Evolutionary conservation across 2,888 invertebrate genomes (phyloP).

Genomic region (Limnephilus rhombicus): DNA sequence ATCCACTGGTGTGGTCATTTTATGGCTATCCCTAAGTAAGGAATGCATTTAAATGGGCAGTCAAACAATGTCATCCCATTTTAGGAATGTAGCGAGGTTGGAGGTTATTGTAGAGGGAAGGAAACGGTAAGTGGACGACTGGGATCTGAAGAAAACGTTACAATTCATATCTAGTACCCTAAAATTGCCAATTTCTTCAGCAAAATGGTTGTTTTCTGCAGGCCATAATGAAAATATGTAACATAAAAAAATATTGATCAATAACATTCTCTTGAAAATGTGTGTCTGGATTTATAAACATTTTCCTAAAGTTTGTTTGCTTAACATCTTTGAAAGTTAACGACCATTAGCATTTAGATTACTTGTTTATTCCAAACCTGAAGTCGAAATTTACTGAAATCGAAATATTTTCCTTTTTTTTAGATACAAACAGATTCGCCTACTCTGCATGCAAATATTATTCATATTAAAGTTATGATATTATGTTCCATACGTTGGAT

Average conservation of each 20-base stretch:
- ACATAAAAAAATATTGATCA: too few species aligned
- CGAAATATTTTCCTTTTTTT: not conserved
- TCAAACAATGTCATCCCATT: not conserved
- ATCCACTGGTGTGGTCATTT: not conserved
- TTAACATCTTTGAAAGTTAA: not conserved
- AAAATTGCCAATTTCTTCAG: too few species aligned
- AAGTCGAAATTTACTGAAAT: not conserved
- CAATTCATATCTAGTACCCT: too few species aligned
- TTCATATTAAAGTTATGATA: not conserved
- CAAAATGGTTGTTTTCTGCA: too few species aligned
- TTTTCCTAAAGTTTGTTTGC: not conserved
- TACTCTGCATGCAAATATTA: not conserved
- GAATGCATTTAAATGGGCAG: not conserved
- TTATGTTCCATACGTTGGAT: not conserved
- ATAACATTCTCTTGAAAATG: too few species aligned
- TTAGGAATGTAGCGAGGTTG: not conserved
- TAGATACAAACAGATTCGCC: not conserved
- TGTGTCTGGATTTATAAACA: not conserved
- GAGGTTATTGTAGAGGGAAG: too few species aligned
- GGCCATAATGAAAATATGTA: too few species aligned
- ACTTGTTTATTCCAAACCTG: not conserved
- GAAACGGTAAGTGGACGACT: too few species aligned
- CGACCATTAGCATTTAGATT: not conserved
- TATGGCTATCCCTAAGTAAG: not conserved
- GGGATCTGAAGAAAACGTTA: too few species aligned